Evolutionary conservation across 2,888 invertebrate species (phyloP).

Genomic region (Thecocarcelia acutangulata): DNA sequence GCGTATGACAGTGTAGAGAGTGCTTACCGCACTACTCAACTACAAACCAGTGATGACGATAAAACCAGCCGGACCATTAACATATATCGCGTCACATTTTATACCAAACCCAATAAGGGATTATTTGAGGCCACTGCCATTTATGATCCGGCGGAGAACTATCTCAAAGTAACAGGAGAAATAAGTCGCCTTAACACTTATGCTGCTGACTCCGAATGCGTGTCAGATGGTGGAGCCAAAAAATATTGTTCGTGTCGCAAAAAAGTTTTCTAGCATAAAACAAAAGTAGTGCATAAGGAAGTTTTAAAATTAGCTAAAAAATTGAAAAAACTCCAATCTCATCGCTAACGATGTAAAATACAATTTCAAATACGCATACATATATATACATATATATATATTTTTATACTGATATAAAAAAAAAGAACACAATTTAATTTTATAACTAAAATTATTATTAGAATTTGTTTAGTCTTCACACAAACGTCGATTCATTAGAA

Average conservation of each 20-base stretch:
- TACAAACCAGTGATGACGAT: conserved; percentile 56
- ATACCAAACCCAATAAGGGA: conserved; percentile 86
- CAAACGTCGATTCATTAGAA: too few species aligned
- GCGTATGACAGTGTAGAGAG: conserved; percentile 83
- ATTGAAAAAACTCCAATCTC: not conserved
- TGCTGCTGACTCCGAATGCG: conserved; percentile 82
- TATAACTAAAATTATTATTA: too few species aligned
- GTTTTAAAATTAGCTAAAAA: conserved; percentile 37
- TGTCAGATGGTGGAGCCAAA: conserved; percentile 82
- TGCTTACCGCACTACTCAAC: conserved; percentile 80
- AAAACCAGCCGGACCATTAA: conserved; percentile 67
- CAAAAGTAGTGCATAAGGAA: conserved; percentile 35
- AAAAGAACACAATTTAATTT: not conserved
- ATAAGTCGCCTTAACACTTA: conserved; percentile 85
- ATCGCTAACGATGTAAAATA: not conserved
- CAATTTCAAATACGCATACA: too few species aligned
- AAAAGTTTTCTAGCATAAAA: conserved; percentile 69
- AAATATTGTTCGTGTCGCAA: conserved; percentile 84
- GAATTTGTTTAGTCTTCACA: too few species aligned
- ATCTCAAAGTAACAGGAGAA: conserved; percentile 83
- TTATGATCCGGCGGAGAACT: conserved; percentile 76
- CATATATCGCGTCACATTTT: conserved; percentile 86
- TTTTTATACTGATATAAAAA: conserved; percentile 40
- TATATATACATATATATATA: conserved; percentile 11
- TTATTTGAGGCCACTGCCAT: conserved; percentile 88